These are phyloP conservation scores for Dynastes grantii DNA, from an alignment of 2,888 invertebrate species.

Conservation along the genomic window DNA sequence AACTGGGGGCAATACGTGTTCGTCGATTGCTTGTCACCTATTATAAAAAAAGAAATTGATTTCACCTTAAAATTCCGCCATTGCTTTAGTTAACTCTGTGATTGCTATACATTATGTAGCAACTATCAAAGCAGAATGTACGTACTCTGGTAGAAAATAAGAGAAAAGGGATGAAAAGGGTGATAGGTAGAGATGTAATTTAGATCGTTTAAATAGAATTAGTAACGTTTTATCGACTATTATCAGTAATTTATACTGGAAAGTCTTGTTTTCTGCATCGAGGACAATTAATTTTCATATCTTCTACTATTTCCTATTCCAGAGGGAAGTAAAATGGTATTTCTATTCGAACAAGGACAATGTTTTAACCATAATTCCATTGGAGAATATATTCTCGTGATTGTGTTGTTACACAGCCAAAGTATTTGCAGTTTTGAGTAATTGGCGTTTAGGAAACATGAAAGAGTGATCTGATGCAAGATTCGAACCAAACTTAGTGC, in stretches of 20 bases:
- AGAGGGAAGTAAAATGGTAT: no score
- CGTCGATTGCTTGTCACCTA: neutral
- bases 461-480: no score
- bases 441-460: no score
- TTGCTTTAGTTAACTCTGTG: neutral
- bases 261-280: conserved; percentile 5
- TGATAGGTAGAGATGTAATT: conserved; percentile 13
- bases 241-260: conserved; percentile 15
- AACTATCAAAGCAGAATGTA: neutral
- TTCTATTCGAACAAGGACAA: no score
- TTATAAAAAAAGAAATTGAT: neutral
- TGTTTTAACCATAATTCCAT: no score
- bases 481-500: no score
- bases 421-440: no score
- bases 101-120: neutral
- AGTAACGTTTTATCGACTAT: neutral
- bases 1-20: neutral
- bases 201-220: neutral
- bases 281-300: conserved; percentile 27
- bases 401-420: no score
- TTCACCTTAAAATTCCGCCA: neutral
- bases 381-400: no score
- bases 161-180: neutral
- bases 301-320: conserved; percentile 9
- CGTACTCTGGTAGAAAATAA: neutral